These are phyloP conservation scores for Abramis brama DNA, from an alignment of 2,113 vertebrate species.

Conservation along the genomic window DNA sequence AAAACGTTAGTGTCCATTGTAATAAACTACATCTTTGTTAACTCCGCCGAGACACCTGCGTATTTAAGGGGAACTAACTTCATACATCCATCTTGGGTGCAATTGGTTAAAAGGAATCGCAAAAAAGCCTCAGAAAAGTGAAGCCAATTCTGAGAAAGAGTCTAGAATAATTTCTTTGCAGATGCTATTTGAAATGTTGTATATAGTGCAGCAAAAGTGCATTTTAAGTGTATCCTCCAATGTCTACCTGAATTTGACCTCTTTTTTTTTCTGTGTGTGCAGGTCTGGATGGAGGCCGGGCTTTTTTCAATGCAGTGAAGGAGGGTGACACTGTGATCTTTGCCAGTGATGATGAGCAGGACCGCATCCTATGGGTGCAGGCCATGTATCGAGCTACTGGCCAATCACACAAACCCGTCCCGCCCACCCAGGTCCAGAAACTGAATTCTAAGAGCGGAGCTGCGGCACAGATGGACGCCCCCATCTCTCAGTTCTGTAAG, in stretches of 20 bases:
- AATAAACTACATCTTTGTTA: not conserved
- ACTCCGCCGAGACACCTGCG: not conserved
- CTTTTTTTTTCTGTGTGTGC: not conserved
- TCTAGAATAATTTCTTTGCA: too few species aligned
- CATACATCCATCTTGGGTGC: too few species aligned
- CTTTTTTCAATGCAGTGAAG: constrained; percentile 99
- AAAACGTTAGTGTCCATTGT: not conserved
- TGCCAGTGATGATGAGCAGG: constrained; percentile 97
- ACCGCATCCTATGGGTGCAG: constrained; percentile 98
- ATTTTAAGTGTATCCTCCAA: not conserved
- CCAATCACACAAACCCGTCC: constrained; percentile 99
- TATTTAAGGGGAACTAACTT: too few species aligned
- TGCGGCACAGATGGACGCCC: constrained; percentile 95
- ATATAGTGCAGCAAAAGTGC: not conserved
- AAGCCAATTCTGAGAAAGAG: too few species aligned
- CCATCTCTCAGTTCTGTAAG: constrained; percentile 99
- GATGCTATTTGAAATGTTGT: not conserved
- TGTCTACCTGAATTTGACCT: not conserved
- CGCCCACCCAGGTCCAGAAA: constrained; percentile 99
- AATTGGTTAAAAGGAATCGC: too few species aligned
- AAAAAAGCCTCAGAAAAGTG: too few species aligned
- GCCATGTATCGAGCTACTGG: constrained; percentile 99
- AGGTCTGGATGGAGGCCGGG: constrained; percentile 97
- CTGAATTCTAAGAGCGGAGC: constrained; percentile 98
- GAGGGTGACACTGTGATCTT: constrained; percentile 99